Evolutionary conservation across 2,888 invertebrate species (phyloP).

Genomic region (Tetheella fluctuosa): DNA sequence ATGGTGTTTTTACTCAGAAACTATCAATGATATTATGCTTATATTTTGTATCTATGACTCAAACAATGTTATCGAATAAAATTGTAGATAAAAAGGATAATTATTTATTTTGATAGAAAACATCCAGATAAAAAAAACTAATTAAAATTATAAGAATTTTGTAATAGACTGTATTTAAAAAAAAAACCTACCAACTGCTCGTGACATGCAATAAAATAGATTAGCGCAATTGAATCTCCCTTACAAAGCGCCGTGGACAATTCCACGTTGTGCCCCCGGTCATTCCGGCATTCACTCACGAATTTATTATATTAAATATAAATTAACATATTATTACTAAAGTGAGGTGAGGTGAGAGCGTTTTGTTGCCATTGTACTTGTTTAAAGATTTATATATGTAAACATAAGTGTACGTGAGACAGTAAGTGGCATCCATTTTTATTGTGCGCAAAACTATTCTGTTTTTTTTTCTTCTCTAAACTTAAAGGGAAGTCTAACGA

Average conservation of each 20-base stretch:
- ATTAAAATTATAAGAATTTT: conserved; percentile 20
- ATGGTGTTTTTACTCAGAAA: too few relatives aligned
- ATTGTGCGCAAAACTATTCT: conserved; percentile 16
- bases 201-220: conserved; percentile 81
- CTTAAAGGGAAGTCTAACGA: conserved; percentile 68
- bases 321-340: conserved; percentile 80
- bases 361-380: conserved; percentile 64
- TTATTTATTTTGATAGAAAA: too few relatives aligned
- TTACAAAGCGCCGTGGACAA: conserved; percentile 46
- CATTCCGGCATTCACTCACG: conserved; percentile 57
- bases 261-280: conserved; percentile 31
- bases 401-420: conserved; percentile 69
- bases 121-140: background rate
- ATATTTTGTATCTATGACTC: too few relatives aligned
- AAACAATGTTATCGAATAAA: too few relatives aligned
- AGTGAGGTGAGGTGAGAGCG: conserved; percentile 52
- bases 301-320: conserved; percentile 80
- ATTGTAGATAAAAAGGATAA: too few relatives aligned
- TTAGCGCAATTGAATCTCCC: conserved; percentile 72
- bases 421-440: conserved; percentile 36
- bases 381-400: conserved; percentile 78
- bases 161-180: conserved; percentile 24
- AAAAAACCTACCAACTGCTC: conserved; percentile 47
- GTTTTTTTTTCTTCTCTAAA: conserved; percentile 26
- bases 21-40: too few relatives aligned